Conservation (phyloP, 2,797 vertebrate species). For the Enteromius fasciolatus region DNA sequence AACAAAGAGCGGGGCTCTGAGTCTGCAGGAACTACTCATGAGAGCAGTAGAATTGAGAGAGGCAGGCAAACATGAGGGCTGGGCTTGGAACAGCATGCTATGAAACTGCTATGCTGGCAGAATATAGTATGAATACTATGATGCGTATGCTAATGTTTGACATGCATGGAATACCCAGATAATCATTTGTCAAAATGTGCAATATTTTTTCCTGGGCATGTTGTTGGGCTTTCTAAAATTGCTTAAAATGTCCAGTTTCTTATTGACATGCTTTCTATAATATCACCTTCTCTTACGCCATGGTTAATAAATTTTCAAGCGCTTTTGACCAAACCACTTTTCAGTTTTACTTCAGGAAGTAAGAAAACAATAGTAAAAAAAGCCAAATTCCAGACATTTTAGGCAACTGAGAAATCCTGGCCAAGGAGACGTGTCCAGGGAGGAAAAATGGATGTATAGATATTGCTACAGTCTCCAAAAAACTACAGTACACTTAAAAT, state of each 20-base stretch:
- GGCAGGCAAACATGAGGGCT: not conserved
- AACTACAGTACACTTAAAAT: not conserved
- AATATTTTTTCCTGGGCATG: not conserved
- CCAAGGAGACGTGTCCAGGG: not conserved
- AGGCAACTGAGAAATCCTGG: not conserved
- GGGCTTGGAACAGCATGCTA: not conserved
- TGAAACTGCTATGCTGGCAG: not conserved
- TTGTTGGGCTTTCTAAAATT: not conserved
- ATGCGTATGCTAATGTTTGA: not conserved
- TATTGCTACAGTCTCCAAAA: not conserved
- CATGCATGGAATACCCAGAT: not conserved
- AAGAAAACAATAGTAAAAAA: not conserved
- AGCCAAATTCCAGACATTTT: not conserved
- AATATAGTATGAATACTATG: not conserved
- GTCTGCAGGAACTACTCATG: constrained; percentile 23
- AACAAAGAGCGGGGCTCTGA: constrained; percentile 37
- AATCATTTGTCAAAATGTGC: constrained; percentile 4
- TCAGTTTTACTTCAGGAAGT: not conserved
- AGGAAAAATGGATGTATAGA: not conserved
- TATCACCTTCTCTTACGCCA: not conserved
- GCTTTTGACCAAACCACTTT: not conserved
- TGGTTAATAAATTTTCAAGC: not conserved
- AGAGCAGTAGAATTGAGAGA: not conserved
- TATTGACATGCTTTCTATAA: not conserved
- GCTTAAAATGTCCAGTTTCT: not conserved